Percentiles rank a stretch among this genome's conserved stretches.
These are phyloP conservation scores for Enteromius trimaculatus DNA, from an alignment of 2,797 vertebrate species.

Conservation along the genomic window DNA sequence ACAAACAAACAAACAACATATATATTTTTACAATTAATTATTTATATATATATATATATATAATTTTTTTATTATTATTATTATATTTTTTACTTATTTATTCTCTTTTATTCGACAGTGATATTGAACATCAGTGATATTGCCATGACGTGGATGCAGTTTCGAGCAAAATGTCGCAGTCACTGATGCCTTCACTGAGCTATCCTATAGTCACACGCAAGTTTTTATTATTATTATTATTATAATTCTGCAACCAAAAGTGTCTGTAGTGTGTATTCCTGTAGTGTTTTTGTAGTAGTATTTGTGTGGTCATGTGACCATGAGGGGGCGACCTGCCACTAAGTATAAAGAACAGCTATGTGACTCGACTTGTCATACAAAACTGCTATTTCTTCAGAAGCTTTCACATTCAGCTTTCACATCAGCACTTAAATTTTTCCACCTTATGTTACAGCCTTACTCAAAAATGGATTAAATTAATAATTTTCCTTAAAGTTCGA, in stretches of 20 bases:
- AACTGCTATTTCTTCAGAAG: neutral
- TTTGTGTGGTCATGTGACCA: neutral
- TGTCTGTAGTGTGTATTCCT: neutral
- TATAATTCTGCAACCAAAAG: neutral
- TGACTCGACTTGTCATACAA: too few species aligned
- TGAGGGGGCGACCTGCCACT: neutral
- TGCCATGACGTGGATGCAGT: neutral
- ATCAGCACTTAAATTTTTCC: too few species aligned
- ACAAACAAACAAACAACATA: too few species aligned
- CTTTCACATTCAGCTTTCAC: too few species aligned
- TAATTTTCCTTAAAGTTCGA: too few species aligned
- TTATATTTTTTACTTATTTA: too few species aligned
- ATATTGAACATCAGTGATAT: neutral
- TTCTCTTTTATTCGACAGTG: neutral
- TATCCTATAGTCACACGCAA: neutral
- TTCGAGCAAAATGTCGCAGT: neutral
- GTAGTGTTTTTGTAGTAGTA: neutral
- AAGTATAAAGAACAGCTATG: neutral
- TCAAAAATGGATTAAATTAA: too few species aligned
- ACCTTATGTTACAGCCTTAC: too few species aligned
- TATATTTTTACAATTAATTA: neutral
- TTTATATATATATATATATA: neutral
- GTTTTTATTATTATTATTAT: neutral
- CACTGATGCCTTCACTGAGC: neutral
- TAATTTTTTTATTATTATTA: too few species aligned